A percentile compares a stretch with the other conserved stretches of the same genome.
phyloP scores from a whole-genome alignment of 2,888 invertebrate genomes.

The Seira sanloemensis region DNA sequence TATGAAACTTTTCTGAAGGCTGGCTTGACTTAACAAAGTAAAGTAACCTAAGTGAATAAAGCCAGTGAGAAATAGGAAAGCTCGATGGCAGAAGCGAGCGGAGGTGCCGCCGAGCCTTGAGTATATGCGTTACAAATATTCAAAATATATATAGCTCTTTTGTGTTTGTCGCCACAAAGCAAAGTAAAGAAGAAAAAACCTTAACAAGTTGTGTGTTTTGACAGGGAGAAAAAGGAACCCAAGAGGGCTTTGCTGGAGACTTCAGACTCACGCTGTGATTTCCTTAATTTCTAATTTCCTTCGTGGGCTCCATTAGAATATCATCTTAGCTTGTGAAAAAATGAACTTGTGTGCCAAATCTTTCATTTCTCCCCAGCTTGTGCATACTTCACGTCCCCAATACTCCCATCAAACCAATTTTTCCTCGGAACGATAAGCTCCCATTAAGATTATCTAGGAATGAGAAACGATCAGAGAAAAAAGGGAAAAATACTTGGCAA shows the following conservation, averaged over 20 bases:
- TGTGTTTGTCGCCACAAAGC: conserved; percentile 17
- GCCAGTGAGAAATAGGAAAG: neutral
- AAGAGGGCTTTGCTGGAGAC: conserved; percentile 24
- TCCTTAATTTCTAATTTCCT: conserved; percentile 45
- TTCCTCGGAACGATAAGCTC: neutral
- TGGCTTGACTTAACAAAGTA: neutral
- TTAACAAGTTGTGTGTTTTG: neutral
- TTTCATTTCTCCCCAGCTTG: neutral
- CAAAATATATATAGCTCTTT: too few species aligned
- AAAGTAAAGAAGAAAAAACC: conserved; percentile 4
- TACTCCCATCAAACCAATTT: neutral
- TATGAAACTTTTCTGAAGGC: neutral
- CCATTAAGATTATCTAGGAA: neutral
- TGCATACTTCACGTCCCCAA: neutral
- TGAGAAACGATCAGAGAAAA: too few species aligned
- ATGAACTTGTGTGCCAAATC: neutral
- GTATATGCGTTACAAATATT: neutral
- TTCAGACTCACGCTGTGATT: conserved; percentile 41
- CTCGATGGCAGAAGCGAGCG: neutral
- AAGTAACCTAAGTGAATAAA: neutral
- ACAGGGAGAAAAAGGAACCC: neutral
- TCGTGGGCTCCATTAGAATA: neutral
- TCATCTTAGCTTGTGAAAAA: neutral
- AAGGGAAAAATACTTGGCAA: too few species aligned
- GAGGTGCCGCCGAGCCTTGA: conserved; percentile 1